phyloP scores from a whole-genome alignment of 1,140 invertebrate genomes.

The Chironomus tepperi region DNA sequence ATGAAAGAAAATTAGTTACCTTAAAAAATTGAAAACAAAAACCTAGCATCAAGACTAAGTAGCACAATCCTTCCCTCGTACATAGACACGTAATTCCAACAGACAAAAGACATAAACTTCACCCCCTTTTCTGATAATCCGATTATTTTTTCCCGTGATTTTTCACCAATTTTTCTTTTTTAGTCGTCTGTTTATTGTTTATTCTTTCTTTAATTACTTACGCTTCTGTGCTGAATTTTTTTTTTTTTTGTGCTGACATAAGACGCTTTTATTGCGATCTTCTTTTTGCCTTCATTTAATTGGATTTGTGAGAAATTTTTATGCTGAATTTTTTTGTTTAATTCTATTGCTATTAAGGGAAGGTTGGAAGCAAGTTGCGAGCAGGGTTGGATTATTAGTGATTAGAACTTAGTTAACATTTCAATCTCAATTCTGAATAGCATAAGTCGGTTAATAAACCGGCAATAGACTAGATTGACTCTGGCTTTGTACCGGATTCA shows the following conservation, averaged over 20 bases:
- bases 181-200: constrained; percentile 4
- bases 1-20: background rate
- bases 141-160: constrained; percentile 14
- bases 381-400: no score
- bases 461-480: no score
- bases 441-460: no score
- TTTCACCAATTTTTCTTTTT: background rate
- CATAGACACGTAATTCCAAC: no score
- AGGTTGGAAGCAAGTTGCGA: no score
- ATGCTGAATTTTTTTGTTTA: no score
- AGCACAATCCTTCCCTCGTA: no score
- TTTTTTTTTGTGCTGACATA: constrained; percentile 15
- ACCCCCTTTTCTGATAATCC: background rate
- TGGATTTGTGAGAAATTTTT: background rate
- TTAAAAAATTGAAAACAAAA: background rate
- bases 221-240: background rate
- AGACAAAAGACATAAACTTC: background rate
- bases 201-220: constrained; percentile 21
- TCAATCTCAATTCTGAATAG: no score
- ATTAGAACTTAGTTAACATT: no score
- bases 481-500: no score
- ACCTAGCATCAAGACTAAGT: no score
- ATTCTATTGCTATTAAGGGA: no score
- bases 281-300: background rate
- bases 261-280: background rate